Conservation (phyloP, 2,797 vertebrate genomes). For the Danio choprae region DNA sequence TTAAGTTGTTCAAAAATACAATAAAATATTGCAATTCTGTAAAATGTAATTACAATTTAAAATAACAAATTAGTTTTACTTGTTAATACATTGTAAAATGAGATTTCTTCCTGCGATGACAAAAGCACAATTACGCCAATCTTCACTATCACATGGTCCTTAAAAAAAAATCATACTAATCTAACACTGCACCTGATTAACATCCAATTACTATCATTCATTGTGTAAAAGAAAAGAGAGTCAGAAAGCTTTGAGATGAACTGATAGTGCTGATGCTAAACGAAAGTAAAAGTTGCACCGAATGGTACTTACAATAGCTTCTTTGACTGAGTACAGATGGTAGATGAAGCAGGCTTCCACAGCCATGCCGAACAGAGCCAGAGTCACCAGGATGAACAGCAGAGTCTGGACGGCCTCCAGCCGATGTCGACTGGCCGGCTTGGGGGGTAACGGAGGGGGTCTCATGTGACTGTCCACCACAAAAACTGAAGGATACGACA, state of each 20-base stretch:
- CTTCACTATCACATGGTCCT: neutral
- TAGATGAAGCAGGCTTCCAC: conserved; percentile 78
- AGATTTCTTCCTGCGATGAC: neutral
- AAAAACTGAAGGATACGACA: conserved; percentile 62
- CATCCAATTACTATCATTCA: neutral
- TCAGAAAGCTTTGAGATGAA: neutral
- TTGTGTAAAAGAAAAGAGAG: neutral
- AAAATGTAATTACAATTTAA: neutral
- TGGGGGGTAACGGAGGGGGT: conserved; percentile 66
- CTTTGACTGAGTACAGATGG: conserved; percentile 61
- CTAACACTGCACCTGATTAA: neutral
- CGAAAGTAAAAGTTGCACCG: neutral
- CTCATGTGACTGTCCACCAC: conserved; percentile 68
- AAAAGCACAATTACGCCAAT: neutral
- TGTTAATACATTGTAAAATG: neutral
- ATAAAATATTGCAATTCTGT: neutral
- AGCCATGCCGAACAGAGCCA: conserved; percentile 70
- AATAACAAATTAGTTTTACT: no score
- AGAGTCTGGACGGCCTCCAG: conserved; percentile 55
- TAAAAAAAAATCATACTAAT: neutral
- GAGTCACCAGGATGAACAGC: conserved; percentile 69
- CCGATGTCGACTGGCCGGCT: neutral
- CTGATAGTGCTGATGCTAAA: neutral
- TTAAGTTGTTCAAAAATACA: neutral
- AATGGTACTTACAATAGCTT: conserved; percentile 66